Conservation (phyloP, 37 sponge, comb jelly and placozoan genomes). For the Beroe forskalii region DNA sequence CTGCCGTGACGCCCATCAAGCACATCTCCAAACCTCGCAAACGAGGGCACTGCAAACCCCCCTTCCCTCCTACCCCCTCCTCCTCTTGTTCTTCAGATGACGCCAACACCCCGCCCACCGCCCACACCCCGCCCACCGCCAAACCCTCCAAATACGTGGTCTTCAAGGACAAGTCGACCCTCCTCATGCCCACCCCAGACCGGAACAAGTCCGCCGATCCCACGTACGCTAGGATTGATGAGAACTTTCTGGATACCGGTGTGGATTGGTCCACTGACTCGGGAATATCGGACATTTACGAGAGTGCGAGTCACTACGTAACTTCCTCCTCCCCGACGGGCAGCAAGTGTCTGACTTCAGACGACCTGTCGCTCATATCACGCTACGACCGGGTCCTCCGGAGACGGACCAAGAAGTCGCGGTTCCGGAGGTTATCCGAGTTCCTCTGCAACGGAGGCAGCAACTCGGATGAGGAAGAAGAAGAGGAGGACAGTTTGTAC, state of each 20-base stretch:
- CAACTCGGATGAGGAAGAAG: constrained; percentile 8
- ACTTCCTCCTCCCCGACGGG: not conserved
- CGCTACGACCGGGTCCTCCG: not conserved
- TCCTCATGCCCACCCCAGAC: not conserved
- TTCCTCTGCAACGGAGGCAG: constrained; percentile 9
- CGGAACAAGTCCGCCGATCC: not conserved
- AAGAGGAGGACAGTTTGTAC: constrained; percentile 23
- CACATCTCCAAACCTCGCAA: not conserved
- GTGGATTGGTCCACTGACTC: constrained; percentile 15
- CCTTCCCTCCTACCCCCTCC: not conserved
- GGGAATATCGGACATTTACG: not conserved
- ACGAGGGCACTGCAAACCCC: not conserved
- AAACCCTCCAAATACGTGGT: not conserved
- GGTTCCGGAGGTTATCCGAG: constrained; percentile 29
- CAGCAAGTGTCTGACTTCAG: constrained; percentile 14
- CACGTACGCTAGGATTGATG: constrained; percentile 14
- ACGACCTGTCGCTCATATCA: constrained; percentile 18
- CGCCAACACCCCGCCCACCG: not conserved
- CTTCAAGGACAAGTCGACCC: constrained; percentile 45
- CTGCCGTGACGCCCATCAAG: not conserved
- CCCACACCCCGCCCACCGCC: not conserved
- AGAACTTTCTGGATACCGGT: not conserved
- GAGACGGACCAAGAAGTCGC: constrained; percentile 18
- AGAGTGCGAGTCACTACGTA: not conserved
- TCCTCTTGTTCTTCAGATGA: not conserved